These are phyloP conservation scores for Spheniscus mendiculus DNA, from an alignment of 2,113 vertebrate species.

Conservation along the genomic window DNA sequence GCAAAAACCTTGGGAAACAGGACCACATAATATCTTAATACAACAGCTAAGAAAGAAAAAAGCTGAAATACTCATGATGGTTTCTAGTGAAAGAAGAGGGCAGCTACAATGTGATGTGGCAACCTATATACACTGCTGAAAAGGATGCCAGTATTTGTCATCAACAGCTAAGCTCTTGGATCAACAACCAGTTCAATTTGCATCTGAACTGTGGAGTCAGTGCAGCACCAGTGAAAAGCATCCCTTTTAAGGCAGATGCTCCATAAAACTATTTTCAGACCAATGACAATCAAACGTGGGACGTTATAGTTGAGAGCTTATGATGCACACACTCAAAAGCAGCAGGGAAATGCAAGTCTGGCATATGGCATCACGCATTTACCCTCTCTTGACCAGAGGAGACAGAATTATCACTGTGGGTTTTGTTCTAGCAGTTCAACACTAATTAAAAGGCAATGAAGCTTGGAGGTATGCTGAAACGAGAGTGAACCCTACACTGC, in stretches of 20 bases:
- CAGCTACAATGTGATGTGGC: neutral
- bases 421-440: neutral
- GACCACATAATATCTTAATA: neutral
- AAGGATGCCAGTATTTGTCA: neutral
- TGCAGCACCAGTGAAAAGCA: neutral
- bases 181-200: neutral
- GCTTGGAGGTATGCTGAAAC: neutral
- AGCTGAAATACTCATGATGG: neutral
- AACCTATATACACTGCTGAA: neutral
- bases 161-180: neutral
- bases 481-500: neutral
- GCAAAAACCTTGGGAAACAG: neutral
- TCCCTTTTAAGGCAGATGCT: neutral
- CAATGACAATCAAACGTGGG: neutral
- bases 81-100: neutral
- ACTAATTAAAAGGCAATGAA: neutral
- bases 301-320: neutral
- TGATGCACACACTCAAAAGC: neutral
- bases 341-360: neutral
- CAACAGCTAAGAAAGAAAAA: neutral
- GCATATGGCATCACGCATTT: neutral
- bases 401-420: neutral
- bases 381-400: neutral
- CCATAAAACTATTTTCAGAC: neutral
- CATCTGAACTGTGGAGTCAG: neutral